Evolutionary conservation across 2,888 invertebrate species (phyloP).

Genomic region (Acanthosepion esculentum): DNA sequence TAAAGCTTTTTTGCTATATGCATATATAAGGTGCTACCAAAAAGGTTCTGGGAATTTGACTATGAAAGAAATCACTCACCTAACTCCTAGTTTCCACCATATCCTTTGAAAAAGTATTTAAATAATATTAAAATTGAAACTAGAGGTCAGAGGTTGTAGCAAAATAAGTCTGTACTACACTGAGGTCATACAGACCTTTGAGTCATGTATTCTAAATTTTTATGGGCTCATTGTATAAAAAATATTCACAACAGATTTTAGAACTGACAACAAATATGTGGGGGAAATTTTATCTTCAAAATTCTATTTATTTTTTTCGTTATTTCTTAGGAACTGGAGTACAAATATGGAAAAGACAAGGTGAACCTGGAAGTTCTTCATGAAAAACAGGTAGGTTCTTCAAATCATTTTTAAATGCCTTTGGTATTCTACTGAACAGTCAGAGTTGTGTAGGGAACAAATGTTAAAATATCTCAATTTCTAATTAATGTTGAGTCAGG

Average conservation of each 20-base stretch:
- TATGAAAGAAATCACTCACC: no score
- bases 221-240: no score
- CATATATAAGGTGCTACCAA: no score
- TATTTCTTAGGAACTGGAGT: conserved; percentile 68
- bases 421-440: not conserved
- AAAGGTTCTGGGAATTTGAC: no score
- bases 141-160: not conserved
- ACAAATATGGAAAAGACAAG: conserved; percentile 71
- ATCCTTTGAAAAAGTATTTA: not conserved
- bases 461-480: no score
- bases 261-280: no score
- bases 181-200: not conserved
- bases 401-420: not conserved
- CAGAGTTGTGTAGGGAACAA: no score
- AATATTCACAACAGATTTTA: no score
- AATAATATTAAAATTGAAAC: not conserved
- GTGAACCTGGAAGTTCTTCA: conserved; percentile 70
- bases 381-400: conserved; percentile 72
- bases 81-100: no score
- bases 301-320: not conserved
- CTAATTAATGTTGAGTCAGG: no score
- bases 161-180: not conserved
- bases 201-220: not conserved
- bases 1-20: no score
- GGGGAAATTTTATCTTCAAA: not conserved